These are phyloP conservation scores for Drosophila heteroneura DNA, from an alignment of 2,888 invertebrate species.

Conservation along the genomic window DNA sequence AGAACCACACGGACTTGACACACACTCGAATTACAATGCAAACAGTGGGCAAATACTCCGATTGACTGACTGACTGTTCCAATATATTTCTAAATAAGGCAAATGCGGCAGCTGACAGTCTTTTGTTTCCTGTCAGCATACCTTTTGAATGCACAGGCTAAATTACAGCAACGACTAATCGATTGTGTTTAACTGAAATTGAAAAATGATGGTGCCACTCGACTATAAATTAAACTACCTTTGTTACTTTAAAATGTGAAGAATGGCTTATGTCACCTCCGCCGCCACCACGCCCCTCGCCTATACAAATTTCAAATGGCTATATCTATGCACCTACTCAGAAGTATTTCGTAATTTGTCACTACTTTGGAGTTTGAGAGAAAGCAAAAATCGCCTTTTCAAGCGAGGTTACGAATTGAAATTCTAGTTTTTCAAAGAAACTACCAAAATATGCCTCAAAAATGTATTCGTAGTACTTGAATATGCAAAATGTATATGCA, in stretches of 20 bases:
- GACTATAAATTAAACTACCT: not conserved
- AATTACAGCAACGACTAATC: not conserved
- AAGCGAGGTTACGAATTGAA: no score
- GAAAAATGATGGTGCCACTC: not conserved
- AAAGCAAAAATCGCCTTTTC: no score
- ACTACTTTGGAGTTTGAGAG: no score
- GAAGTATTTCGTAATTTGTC: no score
- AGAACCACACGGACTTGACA: slow-evolving; percentile 5
- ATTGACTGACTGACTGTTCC: slow-evolving; percentile 20
- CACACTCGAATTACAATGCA: slow-evolving; percentile 45
- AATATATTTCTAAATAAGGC: slow-evolving; percentile 5
- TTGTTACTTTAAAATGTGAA: not conserved
- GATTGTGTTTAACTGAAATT: not conserved
- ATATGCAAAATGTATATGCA: no score
- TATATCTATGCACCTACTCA: no score
- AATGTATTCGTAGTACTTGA: no score
- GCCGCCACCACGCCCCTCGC: no score
- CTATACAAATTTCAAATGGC: no score
- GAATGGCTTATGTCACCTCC: no score
- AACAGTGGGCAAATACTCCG: slow-evolving; percentile 19
- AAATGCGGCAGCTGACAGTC: slow-evolving; percentile 12
- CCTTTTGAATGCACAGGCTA: slow-evolving; percentile 9
- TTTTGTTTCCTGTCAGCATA: slow-evolving; percentile 21
- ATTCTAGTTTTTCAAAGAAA: no score
- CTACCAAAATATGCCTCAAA: no score